Conservation (phyloP, 2,888 invertebrate species). For the Brenthis ino region DNA sequence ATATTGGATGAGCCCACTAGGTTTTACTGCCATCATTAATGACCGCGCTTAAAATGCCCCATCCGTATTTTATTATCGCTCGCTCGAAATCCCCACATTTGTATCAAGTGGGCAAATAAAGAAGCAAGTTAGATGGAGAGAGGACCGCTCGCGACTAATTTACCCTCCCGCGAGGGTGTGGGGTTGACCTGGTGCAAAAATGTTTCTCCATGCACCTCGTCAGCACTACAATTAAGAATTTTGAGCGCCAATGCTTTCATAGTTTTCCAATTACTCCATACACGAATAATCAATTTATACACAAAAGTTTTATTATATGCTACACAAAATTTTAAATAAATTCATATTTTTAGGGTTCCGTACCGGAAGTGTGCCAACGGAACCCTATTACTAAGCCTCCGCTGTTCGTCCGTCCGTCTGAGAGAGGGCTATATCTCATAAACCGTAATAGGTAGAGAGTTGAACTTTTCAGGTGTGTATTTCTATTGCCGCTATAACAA, state of each 20-base stretch:
- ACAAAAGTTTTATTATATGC: not conserved
- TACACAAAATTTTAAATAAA: not conserved
- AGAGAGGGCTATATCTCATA: no score
- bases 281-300: not conserved
- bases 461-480: no score
- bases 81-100: conserved; percentile 62
- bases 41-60: conserved; percentile 36
- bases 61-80: conserved; percentile 44
- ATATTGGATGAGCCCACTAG: not conserved
- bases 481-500: no score
- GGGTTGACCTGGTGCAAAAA: conserved; percentile 60
- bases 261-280: not conserved
- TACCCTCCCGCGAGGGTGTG: conserved; percentile 60
- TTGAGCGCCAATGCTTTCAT: conserved; percentile 43
- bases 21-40: conserved; percentile 29
- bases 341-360: not conserved
- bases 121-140: conserved; percentile 80
- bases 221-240: conserved; percentile 59
- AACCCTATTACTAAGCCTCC: no score
- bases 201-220: conserved; percentile 67
- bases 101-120: conserved; percentile 81
- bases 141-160: conserved; percentile 81
- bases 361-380: no score
- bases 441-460: no score
- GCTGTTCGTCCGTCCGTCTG: no score